Evolutionary conservation across 2,113 vertebrate species (phyloP).

Genomic region (Gasterosteus aculeatus): DNA sequence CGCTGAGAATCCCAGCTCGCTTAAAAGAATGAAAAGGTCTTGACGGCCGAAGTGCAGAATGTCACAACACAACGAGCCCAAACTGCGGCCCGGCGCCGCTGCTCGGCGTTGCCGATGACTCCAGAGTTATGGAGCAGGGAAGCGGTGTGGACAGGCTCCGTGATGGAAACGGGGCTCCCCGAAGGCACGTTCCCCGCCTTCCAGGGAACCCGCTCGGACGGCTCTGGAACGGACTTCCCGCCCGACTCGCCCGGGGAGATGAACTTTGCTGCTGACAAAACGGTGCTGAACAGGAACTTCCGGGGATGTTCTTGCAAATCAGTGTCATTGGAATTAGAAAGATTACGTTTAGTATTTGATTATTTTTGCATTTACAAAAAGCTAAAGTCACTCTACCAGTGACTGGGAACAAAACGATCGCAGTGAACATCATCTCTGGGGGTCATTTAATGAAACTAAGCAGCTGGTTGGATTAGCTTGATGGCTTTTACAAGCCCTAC

Average conservation of each 20-base stretch:
- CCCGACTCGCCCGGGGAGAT: conserved; percentile 32
- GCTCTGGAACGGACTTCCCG: conserved; percentile 44
- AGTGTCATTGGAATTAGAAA: background rate
- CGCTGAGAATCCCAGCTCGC: conserved; percentile 4
- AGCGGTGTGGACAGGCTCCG: conserved; percentile 36
- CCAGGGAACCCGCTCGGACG: conserved; percentile 31
- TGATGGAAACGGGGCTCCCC: conserved; percentile 21
- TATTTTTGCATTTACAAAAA: background rate
- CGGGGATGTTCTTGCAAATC: conserved; percentile 15
- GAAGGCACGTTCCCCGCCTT: conserved; percentile 53
- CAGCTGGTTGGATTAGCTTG: background rate
- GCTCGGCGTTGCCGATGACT: conserved; percentile 30
- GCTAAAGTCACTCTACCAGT: background rate
- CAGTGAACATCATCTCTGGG: background rate
- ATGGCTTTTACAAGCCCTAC: background rate
- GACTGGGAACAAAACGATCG: no score
- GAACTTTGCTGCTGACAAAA: conserved; percentile 46
- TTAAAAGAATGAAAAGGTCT: conserved; percentile 15
- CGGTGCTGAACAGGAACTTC: conserved; percentile 29
- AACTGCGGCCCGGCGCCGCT: conserved; percentile 14
- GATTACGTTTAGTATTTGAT: background rate
- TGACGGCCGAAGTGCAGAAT: conserved; percentile 22
- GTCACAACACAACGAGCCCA: conserved; percentile 11
- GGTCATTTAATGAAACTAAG: background rate
- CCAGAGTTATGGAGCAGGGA: conserved; percentile 24